Percentiles rank a stretch among this genome's conserved stretches.
Conservation (phyloP, 2,888 invertebrate genomes). For the Euclidia mi region DNA sequence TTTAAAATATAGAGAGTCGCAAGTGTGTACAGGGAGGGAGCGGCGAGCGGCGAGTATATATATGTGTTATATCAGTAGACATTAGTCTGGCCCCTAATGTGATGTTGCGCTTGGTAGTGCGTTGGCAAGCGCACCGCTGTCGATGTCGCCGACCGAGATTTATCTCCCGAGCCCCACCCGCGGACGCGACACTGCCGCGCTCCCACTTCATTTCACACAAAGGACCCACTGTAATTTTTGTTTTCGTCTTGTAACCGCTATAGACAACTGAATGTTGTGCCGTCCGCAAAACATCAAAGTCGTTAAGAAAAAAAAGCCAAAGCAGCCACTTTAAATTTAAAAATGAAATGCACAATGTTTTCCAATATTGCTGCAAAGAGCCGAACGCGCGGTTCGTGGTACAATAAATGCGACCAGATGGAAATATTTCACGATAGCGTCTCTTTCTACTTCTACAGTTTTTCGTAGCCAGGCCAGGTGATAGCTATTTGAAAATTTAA, state of each 20-base stretch:
- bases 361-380: slow-evolving; percentile 53
- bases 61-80: slow-evolving; percentile 70
- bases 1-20: neutral
- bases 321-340: slow-evolving; percentile 46
- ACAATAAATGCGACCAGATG: slow-evolving; percentile 52
- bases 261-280: slow-evolving; percentile 62
- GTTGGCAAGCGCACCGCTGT: slow-evolving; percentile 71
- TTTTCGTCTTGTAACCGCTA: slow-evolving; percentile 63
- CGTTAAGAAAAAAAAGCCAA: slow-evolving; percentile 36
- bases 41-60: slow-evolving; percentile 56
- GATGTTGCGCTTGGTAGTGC: slow-evolving; percentile 67
- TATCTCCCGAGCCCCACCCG: slow-evolving; percentile 70
- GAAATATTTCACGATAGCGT: slow-evolving; percentile 57
- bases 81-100: slow-evolving; percentile 74
- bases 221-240: slow-evolving; percentile 69
- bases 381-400: slow-evolving; percentile 46
- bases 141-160: slow-evolving; percentile 74
- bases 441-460: slow-evolving; percentile 49
- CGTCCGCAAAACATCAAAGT: slow-evolving; percentile 27
- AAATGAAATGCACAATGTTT: slow-evolving; percentile 59
- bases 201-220: slow-evolving; percentile 66
- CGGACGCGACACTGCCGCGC: slow-evolving; percentile 42
- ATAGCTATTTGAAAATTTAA: slow-evolving; percentile 63
- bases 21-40: slow-evolving; percentile 11
- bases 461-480: slow-evolving; percentile 50